These are phyloP conservation scores for Philhelius pedissequus DNA, from an alignment of 2,888 invertebrate species.

Conservation along the genomic window DNA sequence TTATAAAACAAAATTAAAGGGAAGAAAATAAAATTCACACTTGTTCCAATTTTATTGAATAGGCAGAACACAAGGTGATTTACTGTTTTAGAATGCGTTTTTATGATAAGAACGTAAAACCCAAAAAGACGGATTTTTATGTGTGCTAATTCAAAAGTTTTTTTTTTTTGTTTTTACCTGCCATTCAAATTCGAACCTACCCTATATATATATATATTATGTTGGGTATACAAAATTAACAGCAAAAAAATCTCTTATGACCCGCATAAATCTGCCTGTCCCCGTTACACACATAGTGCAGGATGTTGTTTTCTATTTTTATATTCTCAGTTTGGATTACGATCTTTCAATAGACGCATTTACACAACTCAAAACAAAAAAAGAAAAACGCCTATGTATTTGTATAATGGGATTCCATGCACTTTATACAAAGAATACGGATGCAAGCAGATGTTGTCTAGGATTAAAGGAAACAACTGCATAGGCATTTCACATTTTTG, in stretches of 20 bases:
- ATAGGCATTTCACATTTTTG: conserved; percentile 50
- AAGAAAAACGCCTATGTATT: conserved; percentile 5
- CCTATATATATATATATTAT: conserved; percentile 43
- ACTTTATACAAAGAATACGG: conserved; percentile 20
- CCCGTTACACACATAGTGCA: conserved; percentile 52
- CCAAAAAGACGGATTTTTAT: not conserved
- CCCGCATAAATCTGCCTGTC: conserved; percentile 65
- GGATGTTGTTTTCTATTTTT: conserved; percentile 58
- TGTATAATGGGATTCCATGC: conserved; percentile 22
- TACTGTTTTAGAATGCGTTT: too few species aligned
- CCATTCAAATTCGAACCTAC: conserved; percentile 14
- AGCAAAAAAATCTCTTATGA: conserved; percentile 31
- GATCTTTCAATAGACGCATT: conserved; percentile 43
- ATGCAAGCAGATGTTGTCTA: conserved; percentile 59
- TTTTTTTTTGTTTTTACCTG: conserved; percentile 1
- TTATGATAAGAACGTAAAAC: too few species aligned
- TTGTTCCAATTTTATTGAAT: too few species aligned
- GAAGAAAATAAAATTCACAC: too few species aligned
- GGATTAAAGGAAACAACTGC: conserved; percentile 60
- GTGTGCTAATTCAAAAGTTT: not conserved
- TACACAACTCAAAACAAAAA: not conserved
- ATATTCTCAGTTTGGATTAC: conserved; percentile 37
- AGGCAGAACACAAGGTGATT: too few species aligned
- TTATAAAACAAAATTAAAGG: too few species aligned
- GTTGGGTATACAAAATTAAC: not conserved